These are phyloP conservation scores for Apodemia zela DNA, from an alignment of 2,888 invertebrate species.

Conservation along the genomic window DNA sequence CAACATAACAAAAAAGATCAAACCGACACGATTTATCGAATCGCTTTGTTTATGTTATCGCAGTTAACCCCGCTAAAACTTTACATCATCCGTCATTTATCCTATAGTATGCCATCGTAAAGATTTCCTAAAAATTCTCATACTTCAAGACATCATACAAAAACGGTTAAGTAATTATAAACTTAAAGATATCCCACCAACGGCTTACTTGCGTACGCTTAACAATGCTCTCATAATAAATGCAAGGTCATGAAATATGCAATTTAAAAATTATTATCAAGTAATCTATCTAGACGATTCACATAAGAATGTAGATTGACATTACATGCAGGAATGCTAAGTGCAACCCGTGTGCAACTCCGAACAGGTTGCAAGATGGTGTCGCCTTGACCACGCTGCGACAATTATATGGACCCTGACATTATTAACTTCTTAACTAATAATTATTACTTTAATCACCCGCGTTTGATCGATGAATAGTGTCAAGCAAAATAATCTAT, in stretches of 20 bases:
- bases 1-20: too few relatives aligned
- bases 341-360: slow-evolving; percentile 39
- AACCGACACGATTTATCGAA: too few relatives aligned
- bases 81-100: background rate
- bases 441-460: slow-evolving; percentile 1
- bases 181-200: background rate
- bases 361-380: slow-evolving; percentile 47
- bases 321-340: slow-evolving; percentile 16
- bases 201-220: background rate
- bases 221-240: slow-evolving; percentile 3
- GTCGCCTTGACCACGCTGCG: slow-evolving; percentile 65
- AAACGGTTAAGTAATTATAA: slow-evolving; percentile 7
- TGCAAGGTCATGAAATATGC: slow-evolving; percentile 6
- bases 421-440: slow-evolving; percentile 41
- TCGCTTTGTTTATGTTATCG: too few relatives aligned
- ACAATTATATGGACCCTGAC: slow-evolving; percentile 55
- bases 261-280: background rate
- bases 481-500: background rate
- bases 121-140: slow-evolving; percentile 12
- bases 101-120: background rate
- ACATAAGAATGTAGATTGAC: slow-evolving; percentile 3
- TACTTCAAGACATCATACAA: slow-evolving; percentile 12
- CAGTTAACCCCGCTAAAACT: too few relatives aligned
- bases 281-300: slow-evolving; percentile 8
- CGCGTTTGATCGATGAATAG: slow-evolving; percentile 13